Base-by-base conservation (phyloP, 1,140 invertebrate species). In the Ctenoplectra terminalis region DNA sequence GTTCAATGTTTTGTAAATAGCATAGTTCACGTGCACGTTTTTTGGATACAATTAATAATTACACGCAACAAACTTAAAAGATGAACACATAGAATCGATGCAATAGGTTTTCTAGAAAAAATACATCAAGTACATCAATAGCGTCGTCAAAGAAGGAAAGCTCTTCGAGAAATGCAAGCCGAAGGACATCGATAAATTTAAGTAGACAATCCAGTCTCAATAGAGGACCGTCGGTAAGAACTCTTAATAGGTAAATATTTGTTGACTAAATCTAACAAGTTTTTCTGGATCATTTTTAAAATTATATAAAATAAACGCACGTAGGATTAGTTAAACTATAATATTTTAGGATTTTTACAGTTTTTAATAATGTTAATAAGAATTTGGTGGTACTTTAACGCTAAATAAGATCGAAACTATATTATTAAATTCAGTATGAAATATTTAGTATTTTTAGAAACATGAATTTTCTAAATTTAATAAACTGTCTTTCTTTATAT, bases 21-120 rank as follows among this genome's bases (percentile, higher is more conserved):
- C 13, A 31, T 31, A 6, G 17, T 29, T 31, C 29, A 15, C 26
- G 29, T 31, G 6, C 6, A 13, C 29, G 26, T 17, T n/a, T n/a
- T n/a, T n/a, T n/a, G n/a, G n/a, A n/a, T n/a, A n/a, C n/a, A n/a
- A n/a, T n/a, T n/a, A n/a, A n/a, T n/a, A n/a, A n/a, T n/a, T n/a
- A n/a, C n/a, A n/a, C 1, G 2, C 15, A n/a, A 3, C 9, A 54
- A 50, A 26, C 26, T 17, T 70, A 52, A 20, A 54, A 40, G 1
- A 11, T 20, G 54, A 34, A 46, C 3, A 31, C 61, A 9, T n/a
- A n/a, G n/a, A n/a, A n/a, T n/a, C n/a, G n/a, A n/a, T 82, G 40
- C 9, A 43, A 63, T 56, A 92, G 91, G 91, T 91, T 87, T 66
- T 85, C 90, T 0, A 86, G 83, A 70, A 86, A 83, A 82, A 82